A percentile compares a stretch with the other conserved stretches of the same genome.
phyloP scores from a whole-genome alignment of 2,888 invertebrate species.

The Agrotis ipsilon region DNA sequence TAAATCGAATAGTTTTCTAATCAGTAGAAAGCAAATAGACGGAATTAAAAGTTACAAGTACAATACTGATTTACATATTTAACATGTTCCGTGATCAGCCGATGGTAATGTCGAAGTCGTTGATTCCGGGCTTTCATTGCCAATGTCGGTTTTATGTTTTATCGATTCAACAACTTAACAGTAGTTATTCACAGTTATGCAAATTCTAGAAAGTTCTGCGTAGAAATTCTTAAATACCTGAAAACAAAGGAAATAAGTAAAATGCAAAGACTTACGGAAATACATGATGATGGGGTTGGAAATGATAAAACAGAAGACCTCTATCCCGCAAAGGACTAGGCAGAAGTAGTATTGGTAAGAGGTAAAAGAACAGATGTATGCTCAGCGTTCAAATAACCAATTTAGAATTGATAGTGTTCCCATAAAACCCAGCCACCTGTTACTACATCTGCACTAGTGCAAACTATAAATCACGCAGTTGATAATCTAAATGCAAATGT shows the following conservation, averaged over 20 bases:
- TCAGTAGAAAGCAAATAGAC: conserved; percentile 43
- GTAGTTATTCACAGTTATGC: conserved; percentile 22
- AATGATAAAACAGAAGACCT: background rate
- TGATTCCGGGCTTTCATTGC: conserved; percentile 48
- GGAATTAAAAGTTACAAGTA: conserved; percentile 45
- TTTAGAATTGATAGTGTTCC: conserved; percentile 1
- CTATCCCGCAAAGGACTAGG: background rate
- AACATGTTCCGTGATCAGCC: conserved; percentile 45
- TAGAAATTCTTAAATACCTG: background rate
- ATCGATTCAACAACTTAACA: conserved; percentile 43
- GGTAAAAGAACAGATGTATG: background rate
- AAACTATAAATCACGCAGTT: conserved; percentile 29
- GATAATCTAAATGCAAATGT: conserved; percentile 44
- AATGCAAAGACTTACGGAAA: too few species aligned
- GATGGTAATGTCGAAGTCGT: conserved; percentile 21
- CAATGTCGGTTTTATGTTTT: conserved; percentile 45
- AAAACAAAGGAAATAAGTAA: background rate
- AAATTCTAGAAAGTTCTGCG: conserved; percentile 4
- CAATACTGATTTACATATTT: conserved; percentile 50
- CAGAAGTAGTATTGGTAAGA: background rate
- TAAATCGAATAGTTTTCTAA: conserved; percentile 40
- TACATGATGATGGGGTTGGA: background rate
- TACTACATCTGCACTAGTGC: conserved; percentile 1
- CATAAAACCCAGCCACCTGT: conserved; percentile 25
- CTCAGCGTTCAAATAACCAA: conserved; percentile 8